Evolutionary conservation across 2,888 invertebrate genomes (phyloP).

Genomic region (Lepidocyrtoides sp.): DNA sequence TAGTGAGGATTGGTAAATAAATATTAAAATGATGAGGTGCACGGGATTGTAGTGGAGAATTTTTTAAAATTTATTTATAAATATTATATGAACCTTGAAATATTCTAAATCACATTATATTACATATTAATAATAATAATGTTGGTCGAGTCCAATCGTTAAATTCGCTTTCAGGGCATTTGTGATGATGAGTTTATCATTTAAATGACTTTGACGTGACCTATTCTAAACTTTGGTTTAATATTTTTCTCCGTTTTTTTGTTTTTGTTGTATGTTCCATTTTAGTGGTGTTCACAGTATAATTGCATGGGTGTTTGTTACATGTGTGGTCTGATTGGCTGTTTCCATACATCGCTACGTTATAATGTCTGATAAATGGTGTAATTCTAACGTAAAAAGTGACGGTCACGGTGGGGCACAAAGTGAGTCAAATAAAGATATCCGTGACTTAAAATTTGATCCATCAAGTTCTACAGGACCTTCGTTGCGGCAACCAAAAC

Average conservation of each 20-base stretch:
- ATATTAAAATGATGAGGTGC: too few relatives aligned
- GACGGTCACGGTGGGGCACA: conserved; percentile 12
- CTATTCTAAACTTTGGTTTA: too few relatives aligned
- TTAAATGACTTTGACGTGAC: too few relatives aligned
- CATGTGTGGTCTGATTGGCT: conserved; percentile 19
- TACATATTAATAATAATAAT: too few relatives aligned
- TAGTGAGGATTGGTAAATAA: too few relatives aligned
- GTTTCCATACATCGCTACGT: not conserved
- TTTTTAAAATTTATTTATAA: too few relatives aligned
- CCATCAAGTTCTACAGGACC: conserved; percentile 37
- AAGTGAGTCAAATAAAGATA: conserved; percentile 33
- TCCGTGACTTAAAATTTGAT: conserved; percentile 66
- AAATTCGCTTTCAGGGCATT: too few relatives aligned
- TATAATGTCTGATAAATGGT: conserved; percentile 63
- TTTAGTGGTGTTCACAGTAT: conserved; percentile 4
- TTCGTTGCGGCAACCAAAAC: conserved; percentile 62
- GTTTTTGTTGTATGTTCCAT: conserved; percentile 12
- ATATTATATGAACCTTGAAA: too few relatives aligned
- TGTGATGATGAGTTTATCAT: too few relatives aligned
- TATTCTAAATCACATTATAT: too few relatives aligned
- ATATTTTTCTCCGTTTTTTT: not conserved
- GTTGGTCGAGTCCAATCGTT: too few relatives aligned
- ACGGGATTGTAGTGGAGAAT: too few relatives aligned
- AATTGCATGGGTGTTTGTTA: conserved; percentile 55
- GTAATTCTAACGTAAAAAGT: conserved; percentile 36